Percentiles rank a stretch among this genome's conserved stretches.
Evolutionary conservation across 2,888 invertebrate species (phyloP).

Genomic region (Euzophera pinguis): DNA sequence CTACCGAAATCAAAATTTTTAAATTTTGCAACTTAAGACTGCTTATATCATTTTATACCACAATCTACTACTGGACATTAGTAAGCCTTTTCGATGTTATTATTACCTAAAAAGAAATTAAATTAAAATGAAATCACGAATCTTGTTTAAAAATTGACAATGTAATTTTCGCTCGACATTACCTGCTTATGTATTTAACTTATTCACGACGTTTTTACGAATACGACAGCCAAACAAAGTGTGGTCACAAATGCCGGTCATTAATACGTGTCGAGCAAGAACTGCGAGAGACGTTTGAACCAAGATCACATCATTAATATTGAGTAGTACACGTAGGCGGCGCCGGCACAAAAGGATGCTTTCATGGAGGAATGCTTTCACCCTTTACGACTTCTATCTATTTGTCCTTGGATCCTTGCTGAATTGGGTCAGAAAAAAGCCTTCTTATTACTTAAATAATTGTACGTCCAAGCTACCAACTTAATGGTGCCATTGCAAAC

Average conservation of each 20-base stretch:
- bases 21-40: no score
- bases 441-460: conserved; percentile 22
- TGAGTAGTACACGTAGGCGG: conserved; percentile 70
- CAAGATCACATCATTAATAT: conserved; percentile 78
- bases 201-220: conserved; percentile 24
- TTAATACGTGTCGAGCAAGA: conserved; percentile 70
- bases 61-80: no score
- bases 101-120: no score
- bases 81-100: no score
- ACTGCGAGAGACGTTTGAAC: conserved; percentile 67
- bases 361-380: conserved; percentile 67
- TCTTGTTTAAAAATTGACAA: neutral
- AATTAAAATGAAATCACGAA: neutral
- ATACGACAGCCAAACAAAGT: conserved; percentile 46
- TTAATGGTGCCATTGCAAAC: conserved; percentile 1
- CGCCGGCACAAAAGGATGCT: conserved; percentile 58
- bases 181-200: conserved; percentile 19
- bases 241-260: conserved; percentile 65
- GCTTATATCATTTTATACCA: no score
- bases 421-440: conserved; percentile 40
- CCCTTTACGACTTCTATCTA: conserved; percentile 69
- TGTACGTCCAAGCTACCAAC: conserved; percentile 28
- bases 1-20: no score
- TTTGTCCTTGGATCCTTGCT: conserved; percentile 54
- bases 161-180: conserved; percentile 7